Conservation (phyloP, 2,797 vertebrate species). For the Spheniscus humboldti region DNA sequence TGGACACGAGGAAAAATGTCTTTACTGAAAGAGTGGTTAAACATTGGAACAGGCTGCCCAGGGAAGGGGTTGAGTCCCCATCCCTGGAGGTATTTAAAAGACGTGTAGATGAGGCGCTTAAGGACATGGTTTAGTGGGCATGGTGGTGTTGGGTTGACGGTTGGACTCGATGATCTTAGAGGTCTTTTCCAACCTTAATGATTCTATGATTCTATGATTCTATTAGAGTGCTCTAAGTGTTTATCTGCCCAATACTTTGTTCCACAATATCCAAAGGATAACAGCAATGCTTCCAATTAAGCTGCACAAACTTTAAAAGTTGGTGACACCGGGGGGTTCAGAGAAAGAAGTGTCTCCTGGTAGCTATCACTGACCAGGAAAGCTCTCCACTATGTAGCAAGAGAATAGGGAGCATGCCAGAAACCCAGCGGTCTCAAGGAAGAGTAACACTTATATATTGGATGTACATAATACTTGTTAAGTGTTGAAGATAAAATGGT, state of each 20-base stretch:
- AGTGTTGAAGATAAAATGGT: neutral
- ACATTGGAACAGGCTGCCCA: no score
- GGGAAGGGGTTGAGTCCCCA: no score
- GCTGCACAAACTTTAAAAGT: neutral
- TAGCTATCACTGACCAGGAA: neutral
- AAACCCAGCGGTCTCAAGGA: neutral
- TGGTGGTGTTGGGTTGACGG: no score
- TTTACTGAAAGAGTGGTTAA: no score
- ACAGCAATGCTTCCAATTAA: neutral
- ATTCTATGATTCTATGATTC: no score
- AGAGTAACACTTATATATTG: neutral
- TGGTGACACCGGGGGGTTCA: accelerated
- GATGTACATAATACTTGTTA: neutral
- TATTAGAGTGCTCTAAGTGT: neutral
- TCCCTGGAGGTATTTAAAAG: no score
- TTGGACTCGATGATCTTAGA: no score
- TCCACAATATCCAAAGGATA: neutral
- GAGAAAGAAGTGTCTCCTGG: neutral
- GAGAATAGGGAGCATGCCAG: neutral
- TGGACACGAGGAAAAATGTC: no score
- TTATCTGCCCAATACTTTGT: neutral
- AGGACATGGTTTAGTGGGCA: no score
- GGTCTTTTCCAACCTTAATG: no score
- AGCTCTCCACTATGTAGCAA: neutral
- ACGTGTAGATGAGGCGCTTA: no score